Evolutionary conservation across 2,888 invertebrate genomes (phyloP), one percentile per base, ranked within the genome.

Genomic region (Andrena chrysosceles): DNA sequence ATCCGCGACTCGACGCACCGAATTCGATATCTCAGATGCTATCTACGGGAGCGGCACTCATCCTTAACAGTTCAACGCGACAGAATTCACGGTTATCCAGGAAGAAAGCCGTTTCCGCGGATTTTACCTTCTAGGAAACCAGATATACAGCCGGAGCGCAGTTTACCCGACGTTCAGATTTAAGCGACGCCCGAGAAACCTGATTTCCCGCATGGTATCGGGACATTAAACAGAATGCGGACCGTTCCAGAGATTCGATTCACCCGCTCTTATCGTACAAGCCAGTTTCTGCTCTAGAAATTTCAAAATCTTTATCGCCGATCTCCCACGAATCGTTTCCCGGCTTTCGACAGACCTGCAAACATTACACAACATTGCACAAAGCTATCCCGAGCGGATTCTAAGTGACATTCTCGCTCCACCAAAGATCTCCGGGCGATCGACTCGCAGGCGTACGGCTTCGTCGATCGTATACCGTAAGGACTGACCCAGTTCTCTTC

Each of bases 41-140:
- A 56, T 56, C 56, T 8, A 8, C 20, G 20, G 10, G 10, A 8
- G 23, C 23, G 23, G 56, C 23, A 26, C 1, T 26, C 56, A 1
- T 23, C 23, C 23, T 42, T 1, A 16, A 56, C 23, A 13, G 10
- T 23, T 20, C 52, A 52, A 52, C n/a, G 52, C 52, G 20, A 20
- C 52, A 8, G n/a, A 52, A 56, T 56, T 56, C 56, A 56, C 56
- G 42, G 56, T 56, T 23, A 56, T 56, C 56, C 23, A 56, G 20
- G 56, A 56, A 56, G 23, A 56, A 10, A 26, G 56, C 23, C 20
- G 10, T 20, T 56, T 10, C 23, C 20, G 8, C 8, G 56, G 10
- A 20, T 26, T 56, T 26, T 10, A 23, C 26, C 56, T 20, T 3
- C 26, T 26, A 56, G 23, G 23, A 56, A 56, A 23, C 23, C 10